These are phyloP conservation scores for Drosophila anceps DNA, from an alignment of 2,888 invertebrate species.

Conservation along the genomic window DNA sequence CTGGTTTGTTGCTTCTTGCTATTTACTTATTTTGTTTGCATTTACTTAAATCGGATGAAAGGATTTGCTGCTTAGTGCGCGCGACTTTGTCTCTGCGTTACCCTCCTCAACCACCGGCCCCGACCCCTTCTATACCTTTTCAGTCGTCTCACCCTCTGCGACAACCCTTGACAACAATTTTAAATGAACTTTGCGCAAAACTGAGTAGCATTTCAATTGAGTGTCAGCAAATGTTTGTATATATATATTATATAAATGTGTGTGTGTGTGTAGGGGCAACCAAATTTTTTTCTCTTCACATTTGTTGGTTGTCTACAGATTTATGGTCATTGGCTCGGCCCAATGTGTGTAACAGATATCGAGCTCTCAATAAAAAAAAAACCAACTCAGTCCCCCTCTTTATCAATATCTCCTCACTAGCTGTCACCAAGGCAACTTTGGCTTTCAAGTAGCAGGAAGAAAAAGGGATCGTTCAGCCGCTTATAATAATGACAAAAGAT, in stretches of 20 bases:
- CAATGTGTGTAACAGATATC: constrained; percentile 65
- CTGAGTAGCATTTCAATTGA: constrained; percentile 61
- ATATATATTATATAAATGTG: background rate
- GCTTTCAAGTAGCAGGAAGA: constrained; percentile 2
- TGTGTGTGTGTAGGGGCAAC: constrained; percentile 5
- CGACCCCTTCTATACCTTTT: background rate
- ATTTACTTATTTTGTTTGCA: constrained; percentile 80
- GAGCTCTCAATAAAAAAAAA: constrained; percentile 43
- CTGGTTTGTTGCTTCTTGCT: constrained; percentile 75
- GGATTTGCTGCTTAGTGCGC: constrained; percentile 80
- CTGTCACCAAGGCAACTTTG: constrained; percentile 62
- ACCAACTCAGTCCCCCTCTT: background rate
- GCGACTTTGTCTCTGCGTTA: constrained; percentile 65
- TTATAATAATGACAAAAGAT: constrained; percentile 78
- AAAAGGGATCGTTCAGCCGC: constrained; percentile 75
- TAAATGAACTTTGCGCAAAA: constrained; percentile 64
- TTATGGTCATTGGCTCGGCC: constrained; percentile 61
- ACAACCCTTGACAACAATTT: constrained; percentile 36
- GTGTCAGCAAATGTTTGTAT: constrained; percentile 46
- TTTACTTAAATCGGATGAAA: constrained; percentile 81
- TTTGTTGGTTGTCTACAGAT: constrained; percentile 48
- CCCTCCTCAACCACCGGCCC: background rate
- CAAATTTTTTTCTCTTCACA: constrained; percentile 3
- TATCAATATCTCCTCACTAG: constrained; percentile 26
- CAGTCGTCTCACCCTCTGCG: background rate